Evolutionary conservation across 2,888 invertebrate species (phyloP), one percentile per base, ranked within the genome.

Genomic region (Tetanocera ferruginea): DNA sequence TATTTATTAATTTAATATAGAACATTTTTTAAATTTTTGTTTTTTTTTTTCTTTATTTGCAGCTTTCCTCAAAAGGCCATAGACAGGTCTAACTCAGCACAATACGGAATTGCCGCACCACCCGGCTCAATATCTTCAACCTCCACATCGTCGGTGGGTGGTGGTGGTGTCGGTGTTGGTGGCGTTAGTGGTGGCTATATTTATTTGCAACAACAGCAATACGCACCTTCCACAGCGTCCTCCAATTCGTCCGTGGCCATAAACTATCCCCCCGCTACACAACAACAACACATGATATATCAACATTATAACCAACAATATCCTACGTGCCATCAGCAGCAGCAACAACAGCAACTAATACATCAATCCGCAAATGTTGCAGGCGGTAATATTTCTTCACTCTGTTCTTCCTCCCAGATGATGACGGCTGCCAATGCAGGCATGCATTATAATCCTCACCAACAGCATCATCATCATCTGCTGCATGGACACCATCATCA

Each of bases 31-130:
- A 17, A 19, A 55, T 55, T n/a, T 55, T 49, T 14, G 6, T 49
- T 49, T 55, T 3, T 25, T 34, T 62, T 37, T 51, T 25, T 71
- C 37, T 72, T 75, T 79, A 73, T 25, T 14, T 89, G 14, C 82
- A 90, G 90, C 85, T 90, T 90, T 85, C 90, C 90, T 76, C 90
- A 89, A 85, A 90, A 90, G 84, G 85, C 87, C 83, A 87, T 89
- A 78, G 90, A 90, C 82, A 88, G 90, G 78, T 88, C 87, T 79
- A 88, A 87, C 80, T 87, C 90, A 80, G 86, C 88, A 80, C 89
- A 89, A 77, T 89, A 89, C 81, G 88, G 87, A 43, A 83, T 87
- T 81, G 84, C 87, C 67, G 87, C 80, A 73, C 82, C 85, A 69
- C 83, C 81, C 6, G 86, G 86, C 34, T 86, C 87, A 71, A 84